Evolutionary conservation across 2,113 vertebrate genomes (phyloP), one percentile per base, ranked within the genome.

Genomic region (Marcusenius ussheri): DNA sequence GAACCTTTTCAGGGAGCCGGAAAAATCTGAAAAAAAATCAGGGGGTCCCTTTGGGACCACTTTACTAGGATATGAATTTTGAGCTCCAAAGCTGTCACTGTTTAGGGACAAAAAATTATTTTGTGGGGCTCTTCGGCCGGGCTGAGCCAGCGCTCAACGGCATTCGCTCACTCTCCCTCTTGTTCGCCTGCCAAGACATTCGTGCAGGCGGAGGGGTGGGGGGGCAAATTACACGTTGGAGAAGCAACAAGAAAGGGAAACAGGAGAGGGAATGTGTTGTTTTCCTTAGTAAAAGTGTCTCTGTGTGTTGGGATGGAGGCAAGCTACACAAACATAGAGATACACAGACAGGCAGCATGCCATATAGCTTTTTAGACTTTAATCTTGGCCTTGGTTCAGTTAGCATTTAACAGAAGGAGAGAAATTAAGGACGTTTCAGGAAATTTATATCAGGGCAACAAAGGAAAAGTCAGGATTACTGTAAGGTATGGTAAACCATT

Each of bases 11-110:
- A 70, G 90, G 90, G 77, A 24, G 4, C 46, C 70, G 0, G 17
- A 95, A 95, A 95, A 96, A 94, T 95, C 93, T 0, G 62, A 42
- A 92, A 93, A 96, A 94, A 96, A 95, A 93, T 94, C 47, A 83
- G 94, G 89, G 90, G 7, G 85, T 91, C 91, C 89, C 42, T 50
- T 9, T 10, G 91, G 90, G 89, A 62, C 90, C 91, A 91, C 62
- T 56, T 86, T 89, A 88, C 91, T 92, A 86, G 90, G 66, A 89
- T 93, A 91, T 91, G 91, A 89, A 93, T 92, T 91, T 91, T 91
- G 93, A 93, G 92, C 91, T 88, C 89, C 85, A 49, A 89, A n/a
- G 46, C 91, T 88, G 89, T 87, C 58, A 66, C 90, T 27, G 47
- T 92, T 91, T 21, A 5, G 0, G 86, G 83, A 91, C 88, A 93